Evolutionary conservation across 1,140 invertebrate genomes (phyloP).

Genomic region (Arion vulgaris): DNA sequence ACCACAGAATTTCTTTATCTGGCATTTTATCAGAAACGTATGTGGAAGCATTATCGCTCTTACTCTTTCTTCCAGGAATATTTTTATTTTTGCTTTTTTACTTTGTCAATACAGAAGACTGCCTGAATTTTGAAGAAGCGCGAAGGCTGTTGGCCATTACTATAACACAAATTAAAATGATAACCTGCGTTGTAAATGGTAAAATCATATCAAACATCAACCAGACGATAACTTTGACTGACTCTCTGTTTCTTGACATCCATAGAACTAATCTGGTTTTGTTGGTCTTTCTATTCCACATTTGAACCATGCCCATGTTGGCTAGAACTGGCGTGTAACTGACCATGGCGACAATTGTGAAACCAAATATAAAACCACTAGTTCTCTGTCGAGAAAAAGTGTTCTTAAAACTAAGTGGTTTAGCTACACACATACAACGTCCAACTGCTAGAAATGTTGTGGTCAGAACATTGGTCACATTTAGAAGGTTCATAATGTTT

Average conservation of each 20-base stretch:
- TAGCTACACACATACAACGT: too few relatives aligned
- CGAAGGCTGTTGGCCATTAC: neutral
- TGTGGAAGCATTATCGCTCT: too few relatives aligned
- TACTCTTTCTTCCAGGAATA: neutral
- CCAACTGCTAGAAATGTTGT: constrained; percentile 12
- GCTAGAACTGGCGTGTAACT: too few relatives aligned
- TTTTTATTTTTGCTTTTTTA: neutral
- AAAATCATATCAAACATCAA: too few relatives aligned
- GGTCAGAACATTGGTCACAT: neutral
- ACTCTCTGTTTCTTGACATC: neutral
- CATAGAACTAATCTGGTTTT: neutral
- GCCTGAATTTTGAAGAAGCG: constrained; percentile 8
- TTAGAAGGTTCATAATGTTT: too few relatives aligned
- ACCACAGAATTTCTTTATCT: too few relatives aligned
- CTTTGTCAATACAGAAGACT: neutral
- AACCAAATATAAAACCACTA: too few relatives aligned
- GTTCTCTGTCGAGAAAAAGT: too few relatives aligned
- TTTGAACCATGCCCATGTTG: constrained; percentile 3
- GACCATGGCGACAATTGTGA: neutral
- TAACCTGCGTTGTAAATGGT: too few relatives aligned
- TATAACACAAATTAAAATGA: neutral
- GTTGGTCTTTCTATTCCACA: too few relatives aligned
- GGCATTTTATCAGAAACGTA: neutral
- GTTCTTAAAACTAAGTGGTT: too few relatives aligned
- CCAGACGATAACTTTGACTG: too few relatives aligned